Percentiles rank a stretch among this genome's conserved stretches.
These are phyloP conservation scores for Tetragonula clypearis DNA, from an alignment of 1,140 invertebrate species.

Conservation along the genomic window DNA sequence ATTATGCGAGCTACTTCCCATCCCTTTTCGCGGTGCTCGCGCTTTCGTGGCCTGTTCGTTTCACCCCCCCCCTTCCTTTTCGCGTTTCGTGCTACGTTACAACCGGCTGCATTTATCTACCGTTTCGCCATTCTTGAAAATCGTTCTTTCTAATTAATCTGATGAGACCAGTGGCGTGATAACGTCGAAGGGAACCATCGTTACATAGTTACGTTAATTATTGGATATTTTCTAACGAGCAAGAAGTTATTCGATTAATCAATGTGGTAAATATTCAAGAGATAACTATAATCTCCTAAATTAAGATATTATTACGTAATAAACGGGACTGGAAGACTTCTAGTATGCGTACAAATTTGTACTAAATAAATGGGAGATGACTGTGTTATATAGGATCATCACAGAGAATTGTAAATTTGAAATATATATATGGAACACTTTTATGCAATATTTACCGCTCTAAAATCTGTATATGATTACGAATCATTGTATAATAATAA, in stretches of 20 bases:
- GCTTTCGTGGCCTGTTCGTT: conserved; percentile 46
- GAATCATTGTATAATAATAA: background rate
- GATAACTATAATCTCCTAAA: background rate
- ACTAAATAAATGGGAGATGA: background rate
- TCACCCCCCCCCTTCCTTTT: conserved; percentile 6
- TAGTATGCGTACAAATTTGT: background rate
- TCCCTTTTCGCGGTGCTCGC: conserved; percentile 46
- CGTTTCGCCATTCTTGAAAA: conserved; percentile 10
- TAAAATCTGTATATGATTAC: background rate
- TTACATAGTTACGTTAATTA: background rate
- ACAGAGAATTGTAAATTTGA: background rate
- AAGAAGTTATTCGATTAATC: background rate
- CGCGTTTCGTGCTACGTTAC: conserved; percentile 25
- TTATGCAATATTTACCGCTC: background rate
- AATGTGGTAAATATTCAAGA: background rate
- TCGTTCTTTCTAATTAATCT: conserved; percentile 71
- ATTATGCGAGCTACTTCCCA: conserved; percentile 67
- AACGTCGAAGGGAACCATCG: background rate
- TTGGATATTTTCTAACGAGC: background rate
- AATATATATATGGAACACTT: background rate
- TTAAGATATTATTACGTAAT: background rate
- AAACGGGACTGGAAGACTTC: background rate
- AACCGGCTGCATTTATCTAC: conserved; percentile 23
- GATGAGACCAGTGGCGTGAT: conserved; percentile 23
- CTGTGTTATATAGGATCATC: background rate